A percentile compares a stretch with the other conserved stretches of the same genome.
These are phyloP conservation scores for Crax fasciolata DNA, from an alignment of 2,797 vertebrate genomes.

Conservation along the genomic window DNA sequence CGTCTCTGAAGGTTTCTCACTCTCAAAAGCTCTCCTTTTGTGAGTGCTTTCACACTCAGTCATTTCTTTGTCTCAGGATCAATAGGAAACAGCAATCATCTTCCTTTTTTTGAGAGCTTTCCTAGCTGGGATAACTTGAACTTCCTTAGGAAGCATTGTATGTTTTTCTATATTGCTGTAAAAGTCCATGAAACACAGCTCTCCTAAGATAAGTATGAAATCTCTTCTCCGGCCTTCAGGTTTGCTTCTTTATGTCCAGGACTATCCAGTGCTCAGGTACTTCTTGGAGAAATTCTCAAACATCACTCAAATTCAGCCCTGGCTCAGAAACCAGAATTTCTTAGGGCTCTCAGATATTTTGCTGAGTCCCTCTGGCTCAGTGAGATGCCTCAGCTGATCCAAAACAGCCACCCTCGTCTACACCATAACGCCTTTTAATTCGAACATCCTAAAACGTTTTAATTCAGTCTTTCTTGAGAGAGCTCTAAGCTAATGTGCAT, in stretches of 20 bases:
- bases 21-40: not conserved
- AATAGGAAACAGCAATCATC: not conserved
- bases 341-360: not conserved
- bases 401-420: not conserved
- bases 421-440: not conserved
- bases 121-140: not conserved
- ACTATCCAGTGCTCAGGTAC: not conserved
- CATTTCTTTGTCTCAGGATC: not conserved
- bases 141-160: not conserved
- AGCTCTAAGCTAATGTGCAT: not conserved
- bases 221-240: not conserved
- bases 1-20: not conserved
- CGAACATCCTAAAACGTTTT: not conserved
- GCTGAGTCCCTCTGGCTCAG: not conserved
- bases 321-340: not conserved
- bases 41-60: not conserved
- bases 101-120: not conserved
- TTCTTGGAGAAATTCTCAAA: not conserved
- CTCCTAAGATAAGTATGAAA: not conserved
- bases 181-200: not conserved
- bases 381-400: not conserved
- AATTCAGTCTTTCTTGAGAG: not conserved
- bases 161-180: not conserved
- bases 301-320: not conserved
- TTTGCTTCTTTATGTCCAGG: not conserved